A percentile compares a stretch with the other conserved stretches of the same genome.
Conservation (phyloP, 2,888 invertebrate genomes). For the Argynnis bischoffii region DNA sequence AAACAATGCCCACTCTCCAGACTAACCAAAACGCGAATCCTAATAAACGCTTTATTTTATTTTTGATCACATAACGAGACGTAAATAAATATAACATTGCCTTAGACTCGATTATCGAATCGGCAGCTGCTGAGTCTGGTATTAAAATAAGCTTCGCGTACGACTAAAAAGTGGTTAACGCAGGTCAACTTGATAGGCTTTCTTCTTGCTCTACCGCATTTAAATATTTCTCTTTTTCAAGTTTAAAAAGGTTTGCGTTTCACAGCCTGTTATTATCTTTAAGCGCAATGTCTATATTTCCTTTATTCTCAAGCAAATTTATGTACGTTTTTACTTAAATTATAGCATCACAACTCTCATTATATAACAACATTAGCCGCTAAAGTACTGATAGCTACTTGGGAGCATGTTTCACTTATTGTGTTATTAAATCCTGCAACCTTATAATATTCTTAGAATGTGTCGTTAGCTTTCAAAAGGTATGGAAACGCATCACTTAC, state of each 20-base stretch:
- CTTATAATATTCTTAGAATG: slow-evolving; percentile 45
- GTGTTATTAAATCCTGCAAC: slow-evolving; percentile 54
- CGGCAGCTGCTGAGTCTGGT: slow-evolving; percentile 53
- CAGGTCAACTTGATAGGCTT: background rate
- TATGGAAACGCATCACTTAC: slow-evolving; percentile 53
- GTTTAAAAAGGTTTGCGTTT: no score
- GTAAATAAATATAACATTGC: slow-evolving; percentile 74
- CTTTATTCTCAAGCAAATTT: background rate
- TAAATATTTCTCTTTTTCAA: slow-evolving; percentile 1
- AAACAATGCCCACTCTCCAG: slow-evolving; percentile 77
- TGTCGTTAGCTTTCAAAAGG: slow-evolving; percentile 63
- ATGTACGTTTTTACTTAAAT: background rate
- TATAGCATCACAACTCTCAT: slow-evolving; percentile 11
- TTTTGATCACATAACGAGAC: slow-evolving; percentile 73
- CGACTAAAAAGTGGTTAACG: slow-evolving; percentile 18
- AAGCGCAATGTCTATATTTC: background rate
- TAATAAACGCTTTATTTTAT: slow-evolving; percentile 82
- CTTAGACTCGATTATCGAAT: slow-evolving; percentile 71
- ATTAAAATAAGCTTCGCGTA: slow-evolving; percentile 24
- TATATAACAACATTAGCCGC: background rate
- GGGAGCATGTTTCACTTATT: slow-evolving; percentile 37
- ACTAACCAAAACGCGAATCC: slow-evolving; percentile 75
- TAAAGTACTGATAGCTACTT: slow-evolving; percentile 37
- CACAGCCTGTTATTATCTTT: background rate
- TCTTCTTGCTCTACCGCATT: background rate